A percentile compares a stretch with the other conserved stretches of the same genome.
Evolutionary conservation across 2,888 invertebrate species (phyloP).

Genomic region (Linnaemya vulpina): DNA sequence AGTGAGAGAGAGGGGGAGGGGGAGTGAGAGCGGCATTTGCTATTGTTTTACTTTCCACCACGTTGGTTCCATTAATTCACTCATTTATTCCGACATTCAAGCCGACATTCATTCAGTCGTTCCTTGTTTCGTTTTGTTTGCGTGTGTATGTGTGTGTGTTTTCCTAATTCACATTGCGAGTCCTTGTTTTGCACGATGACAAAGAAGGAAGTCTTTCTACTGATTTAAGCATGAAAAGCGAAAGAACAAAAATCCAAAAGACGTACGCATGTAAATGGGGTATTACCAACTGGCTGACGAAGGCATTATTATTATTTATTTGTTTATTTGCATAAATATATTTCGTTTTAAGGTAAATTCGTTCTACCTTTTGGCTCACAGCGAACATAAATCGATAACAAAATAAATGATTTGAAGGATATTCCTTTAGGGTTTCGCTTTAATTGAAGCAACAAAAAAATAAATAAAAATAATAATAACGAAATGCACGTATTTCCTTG

Average conservation of each 20-base stretch:
- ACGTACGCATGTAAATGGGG: slow-evolving; percentile 27
- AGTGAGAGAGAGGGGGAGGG: no score
- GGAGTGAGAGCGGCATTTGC: not conserved
- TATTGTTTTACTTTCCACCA: slow-evolving; percentile 38
- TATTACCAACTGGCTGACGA: slow-evolving; percentile 24
- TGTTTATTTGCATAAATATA: slow-evolving; percentile 3
- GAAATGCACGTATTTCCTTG: not conserved
- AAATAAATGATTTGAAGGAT: not conserved
- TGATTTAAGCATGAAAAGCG: slow-evolving; percentile 34
- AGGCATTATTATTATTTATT: slow-evolving; percentile 2
- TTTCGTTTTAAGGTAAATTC: not conserved
- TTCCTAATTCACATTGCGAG: slow-evolving; percentile 28
- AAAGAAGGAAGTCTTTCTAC: slow-evolving; percentile 21
- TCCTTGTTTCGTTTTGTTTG: no score
- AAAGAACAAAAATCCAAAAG: not conserved
- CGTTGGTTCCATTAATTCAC: slow-evolving; percentile 23
- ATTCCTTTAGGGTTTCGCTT: not conserved
- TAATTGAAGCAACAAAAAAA: not conserved
- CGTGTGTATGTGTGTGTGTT: no score
- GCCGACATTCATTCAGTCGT: not conserved
- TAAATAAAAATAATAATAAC: not conserved
- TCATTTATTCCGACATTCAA: slow-evolving; percentile 2
- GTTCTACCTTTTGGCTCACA: not conserved
- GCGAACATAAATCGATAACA: not conserved
- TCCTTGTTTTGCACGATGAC: slow-evolving; percentile 18